These are phyloP conservation scores for Stichopus horrens DNA, from an alignment of 53 echinoderm and acorn worm genomes.

Conservation along the genomic window DNA sequence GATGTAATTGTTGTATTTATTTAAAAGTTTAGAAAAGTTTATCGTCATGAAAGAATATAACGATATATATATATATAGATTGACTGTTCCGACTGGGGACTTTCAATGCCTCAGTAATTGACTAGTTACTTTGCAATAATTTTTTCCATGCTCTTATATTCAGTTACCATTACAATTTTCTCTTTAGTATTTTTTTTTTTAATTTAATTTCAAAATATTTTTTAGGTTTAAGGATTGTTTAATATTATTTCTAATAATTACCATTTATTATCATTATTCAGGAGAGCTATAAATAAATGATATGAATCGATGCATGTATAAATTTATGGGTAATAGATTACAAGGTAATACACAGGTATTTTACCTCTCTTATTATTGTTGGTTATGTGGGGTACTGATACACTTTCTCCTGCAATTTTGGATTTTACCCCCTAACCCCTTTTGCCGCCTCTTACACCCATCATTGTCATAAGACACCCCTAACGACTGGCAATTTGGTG, in stretches of 20 bases:
- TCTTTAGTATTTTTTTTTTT: not conserved
- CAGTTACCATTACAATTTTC: not conserved
- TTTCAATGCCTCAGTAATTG: not conserved
- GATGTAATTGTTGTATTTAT: not conserved
- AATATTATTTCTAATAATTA: conserved; percentile 16
- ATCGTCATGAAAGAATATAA: not conserved
- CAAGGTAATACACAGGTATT: conserved; percentile 7
- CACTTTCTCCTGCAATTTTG: too few relatives aligned
- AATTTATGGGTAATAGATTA: conserved; percentile 37
- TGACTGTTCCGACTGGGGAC: not conserved
- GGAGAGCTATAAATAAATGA: conserved; percentile 18
- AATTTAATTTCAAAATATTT: not conserved
- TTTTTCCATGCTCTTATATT: not conserved
- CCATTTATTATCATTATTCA: conserved; percentile 15
- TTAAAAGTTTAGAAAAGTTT: not conserved
- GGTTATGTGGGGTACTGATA: too few relatives aligned
- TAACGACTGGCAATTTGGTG: too few relatives aligned
- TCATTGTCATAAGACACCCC: too few relatives aligned
- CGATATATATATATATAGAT: not conserved
- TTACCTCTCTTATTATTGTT: too few relatives aligned
- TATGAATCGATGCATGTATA: conserved; percentile 34
- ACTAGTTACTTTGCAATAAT: not conserved
- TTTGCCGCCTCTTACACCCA: too few relatives aligned
- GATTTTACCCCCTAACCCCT: too few relatives aligned
- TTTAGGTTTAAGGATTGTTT: conserved; percentile 26